Base-by-base conservation (phyloP, 2,888 invertebrate species). In the Odontomyia ornata region DNA sequence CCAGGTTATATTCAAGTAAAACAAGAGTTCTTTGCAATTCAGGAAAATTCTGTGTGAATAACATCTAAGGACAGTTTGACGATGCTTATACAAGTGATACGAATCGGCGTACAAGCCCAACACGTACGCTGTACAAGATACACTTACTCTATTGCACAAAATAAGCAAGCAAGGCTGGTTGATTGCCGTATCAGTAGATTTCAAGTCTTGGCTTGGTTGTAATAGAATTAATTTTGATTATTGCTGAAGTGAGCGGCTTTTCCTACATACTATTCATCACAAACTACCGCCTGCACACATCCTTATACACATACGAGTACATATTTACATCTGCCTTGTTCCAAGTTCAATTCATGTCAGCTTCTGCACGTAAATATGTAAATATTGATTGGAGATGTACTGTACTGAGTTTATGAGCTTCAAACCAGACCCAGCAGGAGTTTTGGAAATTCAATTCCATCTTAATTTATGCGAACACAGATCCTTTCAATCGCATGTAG, bases 381-480 rank as follows among this genome's bases (percentile, higher is more conserved):
- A 60, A 21, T 60, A 60, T 60, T 60, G 57, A 60, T 60, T 2
- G 57, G 13, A 25, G 57, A 60, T 60, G 21, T 3, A 60, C 57
- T 13, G 25, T 21, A 23, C 21, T 25, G 3, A 25, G 57, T 60
- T 60, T 25, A 25, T 60, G 25, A 60, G 57, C 25, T 23, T 23
- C 57, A 52, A 4, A 52, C 15, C n/a, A n/a, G 5, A 3, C 15
- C 52, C 18, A 18, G 3, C 18, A 52, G 3, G 15, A 52, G 52
- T 52, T 18, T 52, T 52, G 52, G 52, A 52, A 52, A 52, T 15
- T 52, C 52, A 52, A 52, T 52, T 52, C n/a, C 15, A 18, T 52
- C 18, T 15, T 52, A 52, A 52, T 52, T 52, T 52, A 52, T 52
- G 52, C 52, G 52, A 7, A 52, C 52, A 52, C 52, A 52, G 18